A percentile compares a stretch with the other conserved stretches of the same genome.
Evolutionary conservation across 2,888 invertebrate genomes (phyloP).

Genomic region (Nephrotoma appendiculata): DNA sequence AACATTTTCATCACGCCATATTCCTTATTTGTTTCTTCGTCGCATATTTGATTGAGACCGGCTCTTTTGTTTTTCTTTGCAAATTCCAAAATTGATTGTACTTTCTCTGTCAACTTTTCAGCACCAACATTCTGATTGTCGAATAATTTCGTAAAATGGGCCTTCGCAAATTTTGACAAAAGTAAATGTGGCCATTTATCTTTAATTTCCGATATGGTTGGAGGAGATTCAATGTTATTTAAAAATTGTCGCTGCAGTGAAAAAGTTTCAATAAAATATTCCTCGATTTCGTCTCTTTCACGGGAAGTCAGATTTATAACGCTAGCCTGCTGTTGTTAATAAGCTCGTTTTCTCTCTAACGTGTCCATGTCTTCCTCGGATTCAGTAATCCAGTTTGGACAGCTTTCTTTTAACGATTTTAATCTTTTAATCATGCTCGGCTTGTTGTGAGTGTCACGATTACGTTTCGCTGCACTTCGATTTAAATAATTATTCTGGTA

Average conservation of each 20-base stretch:
- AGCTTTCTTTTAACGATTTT: slow-evolving; percentile 1
- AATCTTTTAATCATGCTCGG: background rate
- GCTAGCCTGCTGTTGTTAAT: background rate
- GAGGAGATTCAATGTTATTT: background rate
- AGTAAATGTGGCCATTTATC: no score
- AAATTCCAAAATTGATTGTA: no score
- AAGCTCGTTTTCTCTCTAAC: background rate
- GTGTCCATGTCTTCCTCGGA: background rate
- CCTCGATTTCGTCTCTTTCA: background rate
- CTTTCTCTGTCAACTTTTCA: no score
- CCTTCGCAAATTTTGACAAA: no score
- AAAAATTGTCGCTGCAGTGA: background rate
- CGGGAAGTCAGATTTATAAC: background rate
- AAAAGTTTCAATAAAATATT: background rate
- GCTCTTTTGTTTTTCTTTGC: no score
- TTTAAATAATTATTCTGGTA: slow-evolving; percentile 1
- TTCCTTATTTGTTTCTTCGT: no score
- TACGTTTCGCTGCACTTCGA: background rate
- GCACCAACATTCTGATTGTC: no score
- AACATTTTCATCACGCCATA: no score
- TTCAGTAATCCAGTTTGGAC: background rate
- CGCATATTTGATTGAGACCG: no score
- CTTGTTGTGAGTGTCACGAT: background rate
- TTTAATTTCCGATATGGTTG: background rate
- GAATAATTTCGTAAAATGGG: no score